These are phyloP conservation scores for Eupithecia centaureata DNA, from an alignment of 2,888 invertebrate genomes.

Conservation along the genomic window DNA sequence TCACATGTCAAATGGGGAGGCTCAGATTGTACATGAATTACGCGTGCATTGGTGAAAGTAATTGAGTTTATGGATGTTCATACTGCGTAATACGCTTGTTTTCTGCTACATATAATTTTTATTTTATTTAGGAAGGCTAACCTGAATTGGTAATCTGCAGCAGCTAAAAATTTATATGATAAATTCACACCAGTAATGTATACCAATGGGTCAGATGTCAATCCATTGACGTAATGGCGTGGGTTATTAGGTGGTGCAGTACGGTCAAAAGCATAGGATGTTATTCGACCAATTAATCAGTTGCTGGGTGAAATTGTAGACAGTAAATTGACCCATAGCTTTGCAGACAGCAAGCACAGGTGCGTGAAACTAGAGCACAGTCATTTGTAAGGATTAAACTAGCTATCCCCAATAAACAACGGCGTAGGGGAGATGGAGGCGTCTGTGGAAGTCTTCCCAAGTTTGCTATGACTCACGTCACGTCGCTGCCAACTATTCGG, in stretches of 20 bases:
- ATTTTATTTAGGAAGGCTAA: neutral
- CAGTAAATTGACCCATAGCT: neutral
- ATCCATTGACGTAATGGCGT: neutral
- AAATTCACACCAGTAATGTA: neutral
- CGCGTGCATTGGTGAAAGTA: conserved; percentile 44
- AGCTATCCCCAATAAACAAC: conserved; percentile 30
- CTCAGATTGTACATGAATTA: conserved; percentile 60
- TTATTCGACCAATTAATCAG: neutral
- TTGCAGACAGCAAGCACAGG: conserved; percentile 22
- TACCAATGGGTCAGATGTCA: neutral
- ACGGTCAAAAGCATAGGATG: neutral
- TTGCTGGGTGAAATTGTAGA: conserved; percentile 1
- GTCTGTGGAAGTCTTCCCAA: conserved; percentile 14
- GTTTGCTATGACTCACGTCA: conserved; percentile 21
- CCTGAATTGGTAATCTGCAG: neutral
- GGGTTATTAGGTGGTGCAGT: neutral
- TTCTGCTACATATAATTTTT: neutral
- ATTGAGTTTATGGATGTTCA: conserved; percentile 35
- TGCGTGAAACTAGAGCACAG: conserved; percentile 20
- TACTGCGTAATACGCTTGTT: conserved; percentile 18
- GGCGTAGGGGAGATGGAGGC: conserved; percentile 19
- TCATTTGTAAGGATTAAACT: conserved; percentile 29
- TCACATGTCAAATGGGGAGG: conserved; percentile 71
- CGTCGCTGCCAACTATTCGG: conserved; percentile 11
- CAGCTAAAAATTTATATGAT: neutral